Evolutionary conservation across 2,113 vertebrate species (phyloP), one percentile per base, ranked within the genome.

Genomic region (Ammodytes marinus): DNA sequence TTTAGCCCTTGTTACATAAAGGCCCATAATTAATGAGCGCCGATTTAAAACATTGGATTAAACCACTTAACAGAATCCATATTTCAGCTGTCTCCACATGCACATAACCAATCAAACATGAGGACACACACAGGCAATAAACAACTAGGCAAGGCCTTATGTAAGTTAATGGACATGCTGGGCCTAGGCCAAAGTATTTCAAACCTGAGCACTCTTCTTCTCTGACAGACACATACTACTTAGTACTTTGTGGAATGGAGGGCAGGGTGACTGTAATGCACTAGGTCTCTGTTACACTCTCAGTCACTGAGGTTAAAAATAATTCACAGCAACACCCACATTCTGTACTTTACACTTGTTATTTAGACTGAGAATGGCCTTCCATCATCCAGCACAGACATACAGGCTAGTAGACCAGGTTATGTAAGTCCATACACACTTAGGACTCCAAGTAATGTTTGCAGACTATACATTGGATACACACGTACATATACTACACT

Each of bases 331-430:
- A 19, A 17, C 17, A 82, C 40, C 76, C 40, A 88, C 88, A 88
- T 84, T 86, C 58, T 88, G 85, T 89, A 59, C 86, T 84, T 59
- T 1, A 39, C 0, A 0, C 1, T 35, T 77, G 79, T 71, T 89
- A 52, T 79, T 74, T 59, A 50, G 52, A 14, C 40, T 37, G 7
- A 47, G 6, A 74, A 46, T 57, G 50, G 50, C 17, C 35, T 37
- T 79, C 46, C 5, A 59, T 69, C 58, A 65, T 54, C 52, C 59
- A 27, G 50, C 19, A 8, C 19, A 52, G 50, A 63, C 71, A 45
- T 13, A 52, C 0, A 13, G 45, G 52, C 59, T 40, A 43, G 2
- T 42, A n/a, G 35, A 27, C 27, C 27, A 68, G 4, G 27, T 46
- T 3, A 14, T 4, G 17, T 27, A 61, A 10, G 42, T 50, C 35